These are phyloP conservation scores for Lophura swinhoii DNA, from an alignment of 2,797 vertebrate genomes.

Conservation along the genomic window DNA sequence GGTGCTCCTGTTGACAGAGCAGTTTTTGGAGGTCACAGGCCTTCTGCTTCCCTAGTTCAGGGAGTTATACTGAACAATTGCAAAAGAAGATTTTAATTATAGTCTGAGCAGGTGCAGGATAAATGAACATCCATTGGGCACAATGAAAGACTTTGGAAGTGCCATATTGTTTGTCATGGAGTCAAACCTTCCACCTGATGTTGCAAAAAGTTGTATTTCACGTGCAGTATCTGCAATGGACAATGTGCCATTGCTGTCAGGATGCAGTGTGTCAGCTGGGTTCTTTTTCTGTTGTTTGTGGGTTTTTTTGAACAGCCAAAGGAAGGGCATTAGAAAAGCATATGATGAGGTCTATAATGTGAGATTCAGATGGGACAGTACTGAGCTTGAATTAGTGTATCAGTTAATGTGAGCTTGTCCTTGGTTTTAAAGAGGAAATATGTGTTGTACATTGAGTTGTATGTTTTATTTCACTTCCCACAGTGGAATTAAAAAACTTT, in stretches of 20 bases:
- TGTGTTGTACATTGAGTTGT: background rate
- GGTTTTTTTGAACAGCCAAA: background rate
- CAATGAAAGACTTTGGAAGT: background rate
- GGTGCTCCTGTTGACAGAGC: background rate
- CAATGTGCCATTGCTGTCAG: background rate
- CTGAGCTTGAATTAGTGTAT: background rate
- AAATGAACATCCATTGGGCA: background rate
- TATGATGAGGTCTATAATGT: background rate
- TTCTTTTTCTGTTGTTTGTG: too few relatives aligned
- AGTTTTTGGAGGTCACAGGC: background rate
- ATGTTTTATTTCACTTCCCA: background rate
- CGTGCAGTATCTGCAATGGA: background rate
- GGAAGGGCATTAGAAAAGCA: background rate
- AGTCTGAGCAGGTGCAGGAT: constrained; percentile 20
- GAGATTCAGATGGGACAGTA: background rate
- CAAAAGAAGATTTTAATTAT: background rate
- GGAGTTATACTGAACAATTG: background rate
- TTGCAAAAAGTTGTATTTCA: background rate
- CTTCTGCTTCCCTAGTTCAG: background rate
- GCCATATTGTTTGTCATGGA: background rate
- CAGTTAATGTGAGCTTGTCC: background rate
- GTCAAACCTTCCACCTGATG: background rate
- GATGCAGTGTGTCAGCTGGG: background rate
- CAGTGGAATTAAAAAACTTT: background rate
- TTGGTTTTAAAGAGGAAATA: background rate